Evolutionary conservation across 2,113 vertebrate genomes (phyloP).

Genomic region (Mungos mungo): DNA sequence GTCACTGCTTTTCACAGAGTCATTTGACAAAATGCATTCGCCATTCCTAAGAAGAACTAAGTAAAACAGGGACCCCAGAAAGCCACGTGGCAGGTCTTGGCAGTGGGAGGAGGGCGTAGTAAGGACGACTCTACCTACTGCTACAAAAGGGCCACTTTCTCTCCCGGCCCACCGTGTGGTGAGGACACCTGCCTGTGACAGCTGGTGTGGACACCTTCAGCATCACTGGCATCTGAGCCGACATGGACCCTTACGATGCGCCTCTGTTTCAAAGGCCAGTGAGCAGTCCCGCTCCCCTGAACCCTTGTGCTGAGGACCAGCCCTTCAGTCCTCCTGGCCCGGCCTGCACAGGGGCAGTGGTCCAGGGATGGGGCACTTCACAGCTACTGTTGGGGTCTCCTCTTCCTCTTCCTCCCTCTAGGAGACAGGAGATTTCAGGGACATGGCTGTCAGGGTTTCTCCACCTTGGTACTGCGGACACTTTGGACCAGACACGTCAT

Average conservation of each 20-base stretch:
- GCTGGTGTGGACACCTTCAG: not conserved
- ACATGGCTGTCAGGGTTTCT: not conserved
- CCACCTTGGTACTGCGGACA: not conserved
- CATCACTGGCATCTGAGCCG: too few relatives aligned
- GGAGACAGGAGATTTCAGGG: not conserved
- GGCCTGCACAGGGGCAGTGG: not conserved
- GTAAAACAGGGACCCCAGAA: not conserved
- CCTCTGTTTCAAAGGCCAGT: not conserved
- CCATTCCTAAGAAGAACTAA: not conserved
- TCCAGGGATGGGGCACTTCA: not conserved
- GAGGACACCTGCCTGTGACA: not conserved
- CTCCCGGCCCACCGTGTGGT: not conserved
- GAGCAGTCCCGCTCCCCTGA: not conserved
- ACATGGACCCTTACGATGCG: not conserved
- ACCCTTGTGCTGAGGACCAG: not conserved
- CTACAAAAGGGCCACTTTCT: not conserved
- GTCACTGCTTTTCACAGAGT: not conserved
- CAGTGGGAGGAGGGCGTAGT: not conserved
- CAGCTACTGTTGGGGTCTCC: not conserved
- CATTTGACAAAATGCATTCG: constrained; percentile 14
- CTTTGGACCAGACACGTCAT: not conserved
- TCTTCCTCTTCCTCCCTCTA: not conserved
- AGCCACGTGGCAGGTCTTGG: not conserved
- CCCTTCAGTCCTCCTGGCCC: rapidly evolving
- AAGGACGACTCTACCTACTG: not conserved